Evolutionary conservation across 2,113 vertebrate genomes (phyloP), one percentile per base, ranked within the genome.

Genomic region (Semnopithecus entellus): DNA sequence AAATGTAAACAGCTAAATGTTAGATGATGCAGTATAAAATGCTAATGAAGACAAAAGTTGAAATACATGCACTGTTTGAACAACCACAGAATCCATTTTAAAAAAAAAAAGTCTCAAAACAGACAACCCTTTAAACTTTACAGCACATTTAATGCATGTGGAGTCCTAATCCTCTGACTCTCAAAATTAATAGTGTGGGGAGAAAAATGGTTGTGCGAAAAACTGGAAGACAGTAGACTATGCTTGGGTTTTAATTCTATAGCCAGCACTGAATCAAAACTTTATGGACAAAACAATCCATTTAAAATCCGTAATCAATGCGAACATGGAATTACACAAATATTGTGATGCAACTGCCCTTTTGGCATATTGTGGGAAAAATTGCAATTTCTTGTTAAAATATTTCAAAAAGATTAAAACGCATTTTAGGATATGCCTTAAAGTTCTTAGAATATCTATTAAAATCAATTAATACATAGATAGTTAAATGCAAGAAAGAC

Each of bases 231-330:
- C n/a, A 48, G 20, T 45, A 55, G n/a, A 68, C 2, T 17, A 43
- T 91, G 30, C 18, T 94, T 95, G 45, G 6, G 2, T 78, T 95
- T 94, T 92, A 83, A 90, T 90, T 68, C 32, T 27, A 64, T 73
- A 95, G 68, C 3, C 11, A 83, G 9, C 2, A 81, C 17, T 20
- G 13, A 57, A 45, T 72, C 35, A 55, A 91, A 90, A 84, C 14
- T 85, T 81, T 40, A 72, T 40, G 27, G 8, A 70, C 50, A 86
- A 94, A 90, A 50, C 23, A 50, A 52, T 27, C 8, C 30, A 5
- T 0, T 35, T 89, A 57, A 40, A 76, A 64, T 64, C 18, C 64
- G 64, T 48, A 92, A 48, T 40, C 20, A 68, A 81, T n/a, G 20
- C 84, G 10, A 45, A 87, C 59, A 73, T 57, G 3, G 35, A 48